phyloP scores from a whole-genome alignment of 2,113 vertebrate species.

The Bubo blakistoni region DNA sequence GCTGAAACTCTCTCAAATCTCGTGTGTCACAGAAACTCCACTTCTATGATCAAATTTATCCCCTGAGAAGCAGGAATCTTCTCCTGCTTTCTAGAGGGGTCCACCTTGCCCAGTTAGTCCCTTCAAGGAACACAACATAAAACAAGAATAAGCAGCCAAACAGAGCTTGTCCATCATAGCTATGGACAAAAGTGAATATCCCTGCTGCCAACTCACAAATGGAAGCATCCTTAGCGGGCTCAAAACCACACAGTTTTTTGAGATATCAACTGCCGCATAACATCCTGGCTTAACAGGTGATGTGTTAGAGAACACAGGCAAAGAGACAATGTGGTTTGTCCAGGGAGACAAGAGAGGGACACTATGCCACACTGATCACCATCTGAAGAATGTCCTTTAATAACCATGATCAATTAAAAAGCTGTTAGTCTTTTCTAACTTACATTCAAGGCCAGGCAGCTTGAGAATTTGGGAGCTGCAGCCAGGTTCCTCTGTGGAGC shows the following conservation, averaged over 20 bases:
- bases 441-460: neutral
- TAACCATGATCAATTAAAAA: neutral
- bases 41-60: neutral
- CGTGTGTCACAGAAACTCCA: neutral
- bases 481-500: neutral
- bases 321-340: neutral
- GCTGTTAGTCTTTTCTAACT: neutral
- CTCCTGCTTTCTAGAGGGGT: neutral
- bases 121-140: neutral
- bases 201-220: neutral
- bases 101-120: neutral
- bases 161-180: neutral
- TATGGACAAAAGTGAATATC: neutral
- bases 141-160: neutral
- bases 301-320: neutral
- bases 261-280: neutral
- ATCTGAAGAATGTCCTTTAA: neutral
- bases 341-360: neutral
- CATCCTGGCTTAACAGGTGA: neutral
- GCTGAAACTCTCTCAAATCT: neutral
- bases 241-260: neutral
- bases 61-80: neutral
- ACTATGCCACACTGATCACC: neutral
- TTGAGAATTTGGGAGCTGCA: neutral
- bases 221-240: neutral